Percentiles rank a stretch among this genome's conserved stretches.
Evolutionary conservation across 2,797 vertebrate species (phyloP).

Genomic region (Cuculus canorus): DNA sequence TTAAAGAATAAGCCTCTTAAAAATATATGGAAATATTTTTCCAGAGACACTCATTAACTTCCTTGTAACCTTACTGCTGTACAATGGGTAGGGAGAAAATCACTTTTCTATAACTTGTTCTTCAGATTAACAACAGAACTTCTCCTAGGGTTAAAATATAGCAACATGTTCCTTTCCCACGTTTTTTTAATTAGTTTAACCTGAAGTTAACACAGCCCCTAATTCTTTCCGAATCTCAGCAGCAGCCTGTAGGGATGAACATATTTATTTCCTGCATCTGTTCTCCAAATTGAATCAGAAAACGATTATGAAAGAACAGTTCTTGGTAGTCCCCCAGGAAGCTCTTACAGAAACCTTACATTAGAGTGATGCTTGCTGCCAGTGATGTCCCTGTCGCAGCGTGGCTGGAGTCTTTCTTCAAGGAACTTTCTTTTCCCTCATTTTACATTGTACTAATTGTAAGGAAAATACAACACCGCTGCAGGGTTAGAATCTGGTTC

Average conservation of each 20-base stretch:
- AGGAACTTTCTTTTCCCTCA: neutral
- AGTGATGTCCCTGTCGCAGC: conserved; percentile 10
- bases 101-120: neutral
- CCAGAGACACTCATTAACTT: neutral
- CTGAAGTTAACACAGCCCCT: neutral
- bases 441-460: conserved; percentile 36
- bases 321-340: conserved; percentile 14
- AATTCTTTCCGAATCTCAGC: neutral
- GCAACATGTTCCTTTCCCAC: neutral
- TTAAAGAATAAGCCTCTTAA: neutral
- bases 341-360: conserved; percentile 20
- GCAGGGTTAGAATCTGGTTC: neutral
- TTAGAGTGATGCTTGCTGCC: neutral
- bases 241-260: conserved; percentile 7
- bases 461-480: conserved; percentile 27
- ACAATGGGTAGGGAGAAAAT: neutral
- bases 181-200: neutral
- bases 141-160: neutral
- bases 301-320: neutral
- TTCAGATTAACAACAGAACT: conserved; percentile 5
- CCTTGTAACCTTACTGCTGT: neutral
- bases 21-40: neutral
- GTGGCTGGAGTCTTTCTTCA: neutral
- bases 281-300: conserved; percentile 20
- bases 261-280: conserved; percentile 24